phyloP scores from a whole-genome alignment of 2,797 vertebrate species.

The Sandelia bainsii region DNA sequence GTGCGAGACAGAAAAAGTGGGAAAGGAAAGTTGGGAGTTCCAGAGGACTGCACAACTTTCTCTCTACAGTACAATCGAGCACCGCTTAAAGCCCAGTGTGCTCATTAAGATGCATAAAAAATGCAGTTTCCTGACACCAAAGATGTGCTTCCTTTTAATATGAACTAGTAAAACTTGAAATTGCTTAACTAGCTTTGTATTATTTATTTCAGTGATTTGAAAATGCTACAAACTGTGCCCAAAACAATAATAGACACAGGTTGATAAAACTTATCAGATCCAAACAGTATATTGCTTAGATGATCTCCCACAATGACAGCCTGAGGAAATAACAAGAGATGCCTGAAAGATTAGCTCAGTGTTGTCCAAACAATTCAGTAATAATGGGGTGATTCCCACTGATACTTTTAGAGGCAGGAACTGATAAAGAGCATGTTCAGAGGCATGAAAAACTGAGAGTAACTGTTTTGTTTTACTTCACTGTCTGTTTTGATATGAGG shows the following conservation, averaged over 20 bases:
- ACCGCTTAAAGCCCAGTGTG: slow-evolving; percentile 34
- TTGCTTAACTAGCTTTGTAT: slow-evolving; percentile 34
- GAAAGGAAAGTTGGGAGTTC: slow-evolving; percentile 40
- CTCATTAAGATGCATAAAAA: slow-evolving; percentile 43
- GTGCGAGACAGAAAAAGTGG: slow-evolving; percentile 30
- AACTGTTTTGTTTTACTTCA: background rate
- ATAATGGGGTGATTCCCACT: slow-evolving; percentile 55
- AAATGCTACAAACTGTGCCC: background rate
- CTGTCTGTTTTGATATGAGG: background rate
- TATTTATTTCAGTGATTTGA: slow-evolving; percentile 12
- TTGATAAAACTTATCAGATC: slow-evolving; percentile 22
- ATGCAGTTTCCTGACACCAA: slow-evolving; percentile 38
- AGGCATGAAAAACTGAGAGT: slow-evolving; percentile 1
- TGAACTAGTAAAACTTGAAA: slow-evolving; percentile 29
- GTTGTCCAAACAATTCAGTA: slow-evolving; percentile 58
- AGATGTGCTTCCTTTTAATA: slow-evolving; percentile 23
- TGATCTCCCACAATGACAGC: slow-evolving; percentile 15
- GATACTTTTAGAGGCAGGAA: slow-evolving; percentile 33
- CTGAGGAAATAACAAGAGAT: slow-evolving; percentile 24
- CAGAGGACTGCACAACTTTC: slow-evolving; percentile 41
- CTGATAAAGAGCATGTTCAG: slow-evolving; percentile 3
- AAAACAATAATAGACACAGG: slow-evolving; percentile 2
- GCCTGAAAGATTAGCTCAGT: slow-evolving; percentile 34
- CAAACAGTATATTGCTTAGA: slow-evolving; percentile 5
- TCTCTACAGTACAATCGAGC: slow-evolving; percentile 6